Conservation (phyloP, 2,888 invertebrate genomes). For the Gisinianus flammeolus region DNA sequence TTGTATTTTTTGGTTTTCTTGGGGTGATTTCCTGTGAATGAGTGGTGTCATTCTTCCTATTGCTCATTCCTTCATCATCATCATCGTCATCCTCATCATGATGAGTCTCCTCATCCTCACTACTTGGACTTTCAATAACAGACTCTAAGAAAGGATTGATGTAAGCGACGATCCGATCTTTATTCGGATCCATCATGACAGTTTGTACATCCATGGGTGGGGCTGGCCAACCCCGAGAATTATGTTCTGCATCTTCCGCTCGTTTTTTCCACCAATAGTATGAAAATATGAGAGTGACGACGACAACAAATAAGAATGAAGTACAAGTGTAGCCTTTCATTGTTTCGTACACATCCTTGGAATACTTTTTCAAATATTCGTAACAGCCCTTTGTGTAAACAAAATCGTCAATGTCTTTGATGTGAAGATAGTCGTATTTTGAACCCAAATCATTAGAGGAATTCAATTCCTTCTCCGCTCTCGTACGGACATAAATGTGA, state of each 20-base stretch:
- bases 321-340: neutral
- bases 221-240: slow-evolving; percentile 11
- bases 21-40: too few species aligned
- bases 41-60: too few species aligned
- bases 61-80: too few species aligned
- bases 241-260: neutral
- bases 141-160: slow-evolving; percentile 3
- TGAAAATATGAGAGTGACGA: neutral
- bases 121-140: too few species aligned
- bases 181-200: neutral
- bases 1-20: too few species aligned
- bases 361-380: neutral
- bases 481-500: too few species aligned
- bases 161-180: neutral
- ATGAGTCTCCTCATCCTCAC: too few species aligned
- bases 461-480: too few species aligned
- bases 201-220: slow-evolving; percentile 3
- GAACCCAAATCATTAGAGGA: too few species aligned
- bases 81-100: too few species aligned
- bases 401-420: too few species aligned
- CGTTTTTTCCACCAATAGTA: slow-evolving; percentile 6
- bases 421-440: too few species aligned
- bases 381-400: neutral
- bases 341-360: neutral
- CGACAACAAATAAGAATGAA: neutral